These are phyloP conservation scores for Mesoclemmys tuberculata DNA, from an alignment of 2,113 vertebrate species.

Conservation along the genomic window DNA sequence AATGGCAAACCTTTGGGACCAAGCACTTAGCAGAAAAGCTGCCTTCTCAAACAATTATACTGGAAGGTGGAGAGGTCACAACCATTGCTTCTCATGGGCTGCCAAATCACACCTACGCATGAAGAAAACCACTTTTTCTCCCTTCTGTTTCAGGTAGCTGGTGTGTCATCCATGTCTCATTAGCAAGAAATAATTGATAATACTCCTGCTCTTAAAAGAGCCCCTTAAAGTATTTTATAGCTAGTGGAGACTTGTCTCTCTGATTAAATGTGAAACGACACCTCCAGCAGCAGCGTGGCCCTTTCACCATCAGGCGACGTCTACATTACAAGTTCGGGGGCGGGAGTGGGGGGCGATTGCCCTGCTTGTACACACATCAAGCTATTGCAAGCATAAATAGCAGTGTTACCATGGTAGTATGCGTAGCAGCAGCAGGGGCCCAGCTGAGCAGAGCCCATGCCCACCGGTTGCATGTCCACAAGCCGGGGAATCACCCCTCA, in stretches of 20 bases:
- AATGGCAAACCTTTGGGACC: background rate
- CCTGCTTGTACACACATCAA: background rate
- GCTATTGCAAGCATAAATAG: too few relatives aligned
- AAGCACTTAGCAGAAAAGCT: too few relatives aligned
- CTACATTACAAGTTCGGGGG: background rate
- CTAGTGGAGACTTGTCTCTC: background rate
- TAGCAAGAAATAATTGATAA: background rate
- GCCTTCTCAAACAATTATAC: background rate
- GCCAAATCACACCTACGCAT: background rate
- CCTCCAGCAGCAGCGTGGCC: background rate
- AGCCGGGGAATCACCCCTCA: too few relatives aligned
- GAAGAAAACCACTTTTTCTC: background rate
- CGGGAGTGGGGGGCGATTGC: background rate
- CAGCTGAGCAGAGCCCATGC: too few relatives aligned
- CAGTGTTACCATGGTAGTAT: too few relatives aligned
- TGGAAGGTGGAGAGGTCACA: background rate
- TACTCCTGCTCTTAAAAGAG: background rate
- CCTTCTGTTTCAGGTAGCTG: background rate
- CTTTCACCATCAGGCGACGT: background rate
- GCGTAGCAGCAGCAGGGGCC: too few relatives aligned
- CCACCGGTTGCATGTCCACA: too few relatives aligned
- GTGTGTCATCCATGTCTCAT: background rate
- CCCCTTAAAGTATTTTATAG: background rate
- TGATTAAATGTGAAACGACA: background rate
- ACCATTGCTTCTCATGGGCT: background rate